These are phyloP conservation scores for Mus spicilegus DNA, from an alignment of 2,113 vertebrate genomes.

Conservation along the genomic window DNA sequence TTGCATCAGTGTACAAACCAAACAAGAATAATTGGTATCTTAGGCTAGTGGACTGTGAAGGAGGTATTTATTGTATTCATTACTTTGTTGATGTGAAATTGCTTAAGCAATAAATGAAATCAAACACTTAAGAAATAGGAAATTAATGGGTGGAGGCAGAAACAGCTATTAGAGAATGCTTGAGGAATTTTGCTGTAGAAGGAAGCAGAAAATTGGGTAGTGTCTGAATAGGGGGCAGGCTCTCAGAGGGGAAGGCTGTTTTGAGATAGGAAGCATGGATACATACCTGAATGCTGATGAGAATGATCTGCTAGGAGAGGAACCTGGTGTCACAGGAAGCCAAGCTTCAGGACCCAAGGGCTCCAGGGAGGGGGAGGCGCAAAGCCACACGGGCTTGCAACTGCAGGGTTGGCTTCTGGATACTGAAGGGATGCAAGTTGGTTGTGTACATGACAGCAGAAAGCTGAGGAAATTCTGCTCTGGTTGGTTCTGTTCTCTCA, in stretches of 20 bases:
- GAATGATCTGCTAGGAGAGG: background rate
- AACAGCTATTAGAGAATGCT: constrained; percentile 21
- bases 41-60: constrained; percentile 16
- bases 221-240: background rate
- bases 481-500: background rate
- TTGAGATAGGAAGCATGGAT: background rate
- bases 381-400: background rate
- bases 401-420: background rate
- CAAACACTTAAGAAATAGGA: constrained; percentile 36
- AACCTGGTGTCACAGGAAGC: background rate
- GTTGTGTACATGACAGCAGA: background rate
- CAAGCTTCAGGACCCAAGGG: background rate
- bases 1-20: background rate
- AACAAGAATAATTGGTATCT: background rate
- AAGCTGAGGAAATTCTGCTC: background rate
- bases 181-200: constrained; percentile 46
- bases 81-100: constrained; percentile 39
- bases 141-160: constrained; percentile 35
- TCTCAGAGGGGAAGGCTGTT: background rate
- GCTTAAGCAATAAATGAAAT: constrained; percentile 50
- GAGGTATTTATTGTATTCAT: constrained; percentile 1
- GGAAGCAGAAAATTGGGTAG: background rate
- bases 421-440: too few species aligned
- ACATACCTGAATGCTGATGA: background rate
- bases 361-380: background rate